Conservation (phyloP, 2,888 invertebrate species). For the Pimpla rufipes region DNA sequence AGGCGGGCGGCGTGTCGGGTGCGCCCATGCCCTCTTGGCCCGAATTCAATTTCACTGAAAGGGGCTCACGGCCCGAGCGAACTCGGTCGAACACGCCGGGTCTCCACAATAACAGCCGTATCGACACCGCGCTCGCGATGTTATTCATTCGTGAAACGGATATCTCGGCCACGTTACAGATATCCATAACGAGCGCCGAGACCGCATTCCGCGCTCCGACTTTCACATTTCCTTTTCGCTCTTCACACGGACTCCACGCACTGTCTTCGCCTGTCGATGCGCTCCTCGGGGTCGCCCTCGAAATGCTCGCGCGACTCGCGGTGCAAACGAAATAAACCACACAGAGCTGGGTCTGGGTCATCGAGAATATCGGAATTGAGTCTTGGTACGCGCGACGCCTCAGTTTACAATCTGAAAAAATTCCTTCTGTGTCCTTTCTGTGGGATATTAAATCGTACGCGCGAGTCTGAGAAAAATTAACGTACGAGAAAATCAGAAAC, state of each 20-base stretch:
- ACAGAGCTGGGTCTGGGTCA: slow-evolving; percentile 14
- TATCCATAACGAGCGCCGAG: slow-evolving; percentile 53
- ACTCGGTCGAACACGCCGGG: background rate
- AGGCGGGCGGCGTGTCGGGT: background rate
- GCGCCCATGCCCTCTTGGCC: slow-evolving; percentile 5
- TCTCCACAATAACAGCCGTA: background rate
- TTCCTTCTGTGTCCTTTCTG: background rate
- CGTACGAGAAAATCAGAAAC: too few species aligned
- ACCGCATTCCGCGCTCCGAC: slow-evolving; percentile 55
- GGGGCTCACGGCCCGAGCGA: background rate
- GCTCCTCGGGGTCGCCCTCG: background rate
- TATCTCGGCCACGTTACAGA: slow-evolving; percentile 29
- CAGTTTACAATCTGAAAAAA: too few species aligned
- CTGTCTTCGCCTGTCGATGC: background rate
- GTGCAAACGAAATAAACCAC: background rate
- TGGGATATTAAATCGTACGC: too few species aligned
- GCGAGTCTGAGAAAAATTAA: too few species aligned
- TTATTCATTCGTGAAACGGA: slow-evolving; percentile 27
- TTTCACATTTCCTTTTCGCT: slow-evolving; percentile 66
- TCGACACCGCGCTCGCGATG: background rate
- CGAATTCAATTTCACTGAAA: slow-evolving; percentile 11
- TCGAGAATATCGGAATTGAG: slow-evolving; percentile 26
- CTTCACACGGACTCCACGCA: background rate
- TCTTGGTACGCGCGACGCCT: slow-evolving; percentile 1
- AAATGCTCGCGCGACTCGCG: background rate